Conservation (phyloP, 1,140 invertebrate species). For the Drosophila orena region DNA sequence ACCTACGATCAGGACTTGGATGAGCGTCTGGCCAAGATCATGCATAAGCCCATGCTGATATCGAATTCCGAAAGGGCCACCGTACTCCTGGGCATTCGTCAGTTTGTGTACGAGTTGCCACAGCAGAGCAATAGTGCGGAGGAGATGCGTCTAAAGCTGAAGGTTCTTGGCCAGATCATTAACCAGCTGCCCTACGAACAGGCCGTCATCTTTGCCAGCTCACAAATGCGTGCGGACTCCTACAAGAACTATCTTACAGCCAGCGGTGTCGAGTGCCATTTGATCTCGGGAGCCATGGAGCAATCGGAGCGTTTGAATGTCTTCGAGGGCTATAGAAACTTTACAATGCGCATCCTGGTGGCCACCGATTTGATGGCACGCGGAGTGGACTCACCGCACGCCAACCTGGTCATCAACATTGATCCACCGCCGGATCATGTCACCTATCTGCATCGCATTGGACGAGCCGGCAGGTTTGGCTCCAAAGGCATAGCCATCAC, state of each 20-base stretch:
- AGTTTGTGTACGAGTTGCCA: conserved; percentile 88
- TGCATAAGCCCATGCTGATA: conserved; percentile 92
- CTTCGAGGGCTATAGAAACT: conserved; percentile 91
- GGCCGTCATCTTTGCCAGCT: conserved; percentile 96
- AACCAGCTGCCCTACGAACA: conserved; percentile 92
- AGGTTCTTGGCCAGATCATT: conserved; percentile 90
- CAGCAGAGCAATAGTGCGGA: conserved; percentile 87
- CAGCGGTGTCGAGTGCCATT: conserved; percentile 87
- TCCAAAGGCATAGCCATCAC: conserved; percentile 90
- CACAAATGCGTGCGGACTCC: conserved; percentile 90
- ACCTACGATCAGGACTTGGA: conserved; percentile 94
- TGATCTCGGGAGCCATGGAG: conserved; percentile 91
- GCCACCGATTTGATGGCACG: conserved; percentile 95
- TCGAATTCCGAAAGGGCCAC: conserved; percentile 87
- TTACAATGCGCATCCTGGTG: conserved; percentile 93
- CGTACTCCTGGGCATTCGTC: conserved; percentile 91
- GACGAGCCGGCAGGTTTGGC: conserved; percentile 96
- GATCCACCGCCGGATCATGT: conserved; percentile 93
- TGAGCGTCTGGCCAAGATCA: conserved; percentile 90
- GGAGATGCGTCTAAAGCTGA: conserved; percentile 89
- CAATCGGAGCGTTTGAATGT: conserved; percentile 92
- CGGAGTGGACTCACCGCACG: conserved; percentile 96
- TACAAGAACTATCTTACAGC: conserved; percentile 89
- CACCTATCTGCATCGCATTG: conserved; percentile 98
- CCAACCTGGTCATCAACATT: conserved; percentile 97